Evolutionary conservation across 53 echinoderm and acorn worm species (phyloP).

Genomic region (Stichopus horrens): DNA sequence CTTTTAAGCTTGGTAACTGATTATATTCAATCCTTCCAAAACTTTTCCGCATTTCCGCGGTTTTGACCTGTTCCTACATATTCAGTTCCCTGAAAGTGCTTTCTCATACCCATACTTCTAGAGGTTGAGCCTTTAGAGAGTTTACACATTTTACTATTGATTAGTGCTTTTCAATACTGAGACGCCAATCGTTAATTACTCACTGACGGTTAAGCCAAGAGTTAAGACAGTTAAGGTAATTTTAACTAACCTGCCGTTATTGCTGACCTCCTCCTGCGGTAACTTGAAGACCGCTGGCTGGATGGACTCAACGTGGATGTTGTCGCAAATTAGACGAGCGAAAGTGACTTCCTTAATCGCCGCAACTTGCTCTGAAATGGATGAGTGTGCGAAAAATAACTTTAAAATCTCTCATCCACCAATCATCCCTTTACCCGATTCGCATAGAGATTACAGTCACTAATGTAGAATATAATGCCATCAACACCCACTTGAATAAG

Average conservation of each 20-base stretch:
- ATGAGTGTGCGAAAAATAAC: slow-evolving; percentile 12
- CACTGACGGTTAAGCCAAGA: background rate
- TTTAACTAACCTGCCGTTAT: background rate
- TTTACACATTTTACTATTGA: background rate
- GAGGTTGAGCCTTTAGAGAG: too few species aligned
- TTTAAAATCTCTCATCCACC: background rate
- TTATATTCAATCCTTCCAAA: too few species aligned
- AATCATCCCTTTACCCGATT: too few species aligned
- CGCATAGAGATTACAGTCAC: too few species aligned
- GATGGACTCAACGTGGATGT: slow-evolving; percentile 17
- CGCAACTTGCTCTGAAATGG: slow-evolving; percentile 51
- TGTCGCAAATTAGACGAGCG: slow-evolving; percentile 63
- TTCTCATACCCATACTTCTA: too few species aligned
- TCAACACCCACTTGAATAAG: too few species aligned
- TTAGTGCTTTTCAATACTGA: background rate
- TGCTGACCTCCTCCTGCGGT: background rate
- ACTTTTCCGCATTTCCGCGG: too few species aligned
- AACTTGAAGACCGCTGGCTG: slow-evolving; percentile 21
- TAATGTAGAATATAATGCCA: too few species aligned
- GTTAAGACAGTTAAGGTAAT: background rate
- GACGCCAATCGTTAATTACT: background rate
- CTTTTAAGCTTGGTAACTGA: too few species aligned
- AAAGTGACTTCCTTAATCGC: slow-evolving; percentile 57
- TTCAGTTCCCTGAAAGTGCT: too few species aligned
- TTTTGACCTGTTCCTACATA: too few species aligned